phyloP scores from a whole-genome alignment of 2,888 invertebrate species.

The Merodon equestris region DNA sequence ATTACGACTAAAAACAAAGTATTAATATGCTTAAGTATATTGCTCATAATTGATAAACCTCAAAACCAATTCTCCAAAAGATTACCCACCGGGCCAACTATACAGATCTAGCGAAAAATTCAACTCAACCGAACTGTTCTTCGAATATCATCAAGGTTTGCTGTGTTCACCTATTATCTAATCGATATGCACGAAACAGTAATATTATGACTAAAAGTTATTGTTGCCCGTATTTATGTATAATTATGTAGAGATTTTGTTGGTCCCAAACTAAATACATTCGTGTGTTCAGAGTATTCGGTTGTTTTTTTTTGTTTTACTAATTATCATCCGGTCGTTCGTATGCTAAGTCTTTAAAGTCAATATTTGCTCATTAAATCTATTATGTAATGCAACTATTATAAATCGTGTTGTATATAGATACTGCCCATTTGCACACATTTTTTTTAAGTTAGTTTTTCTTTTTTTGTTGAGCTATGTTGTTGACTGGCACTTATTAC shows the following conservation, averaged over 20 bases:
- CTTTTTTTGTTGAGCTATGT: slow-evolving; percentile 6
- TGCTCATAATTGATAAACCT: too few relatives aligned
- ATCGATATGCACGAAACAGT: slow-evolving; percentile 67
- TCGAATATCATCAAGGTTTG: slow-evolving; percentile 78
- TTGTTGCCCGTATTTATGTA: slow-evolving; percentile 39
- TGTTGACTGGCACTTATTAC: slow-evolving; percentile 13
- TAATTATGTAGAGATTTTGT: slow-evolving; percentile 30
- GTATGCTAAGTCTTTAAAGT: slow-evolving; percentile 30
- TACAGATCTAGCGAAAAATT: slow-evolving; percentile 83
- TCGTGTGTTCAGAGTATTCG: slow-evolving; percentile 4
- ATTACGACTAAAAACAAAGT: too few relatives aligned
- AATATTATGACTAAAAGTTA: slow-evolving; percentile 23
- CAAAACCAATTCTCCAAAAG: slow-evolving; percentile 70
- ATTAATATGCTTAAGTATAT: too few relatives aligned
- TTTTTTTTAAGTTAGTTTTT: background rate
- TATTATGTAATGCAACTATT: background rate
- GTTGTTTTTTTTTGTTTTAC: slow-evolving; percentile 38
- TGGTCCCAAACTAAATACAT: background rate
- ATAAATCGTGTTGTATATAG: background rate
- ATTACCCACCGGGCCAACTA: slow-evolving; percentile 81
- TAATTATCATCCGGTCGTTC: slow-evolving; percentile 36
- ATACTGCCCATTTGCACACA: background rate
- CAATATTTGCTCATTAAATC: background rate
- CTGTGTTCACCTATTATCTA: slow-evolving; percentile 57
- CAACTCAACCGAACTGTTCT: slow-evolving; percentile 82